Evolutionary conservation across 2,888 invertebrate species (phyloP).

Genomic region (Philhelius pedissequus): DNA sequence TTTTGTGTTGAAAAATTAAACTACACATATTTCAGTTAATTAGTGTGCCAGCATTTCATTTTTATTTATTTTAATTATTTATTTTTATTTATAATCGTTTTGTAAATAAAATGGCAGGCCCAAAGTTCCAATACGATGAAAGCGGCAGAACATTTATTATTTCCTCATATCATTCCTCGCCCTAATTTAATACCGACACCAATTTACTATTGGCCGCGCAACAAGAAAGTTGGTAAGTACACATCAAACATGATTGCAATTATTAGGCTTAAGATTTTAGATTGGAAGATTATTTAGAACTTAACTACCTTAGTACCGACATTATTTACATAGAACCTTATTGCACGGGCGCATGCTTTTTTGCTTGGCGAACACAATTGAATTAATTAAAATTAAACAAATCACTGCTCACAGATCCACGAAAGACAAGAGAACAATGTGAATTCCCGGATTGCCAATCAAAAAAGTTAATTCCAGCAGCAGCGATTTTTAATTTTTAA

Average conservation of each 20-base stretch:
- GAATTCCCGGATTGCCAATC: conserved; percentile 92
- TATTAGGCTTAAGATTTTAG: background rate
- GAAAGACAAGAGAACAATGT: conserved; percentile 88
- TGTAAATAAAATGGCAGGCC: conserved; percentile 90
- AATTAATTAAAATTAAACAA: conserved; percentile 1
- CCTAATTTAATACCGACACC: conserved; percentile 96
- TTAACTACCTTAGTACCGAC: no score
- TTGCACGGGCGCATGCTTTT: conserved; percentile 1
- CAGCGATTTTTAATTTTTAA: conserved; percentile 81
- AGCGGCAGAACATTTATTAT: conserved; percentile 99
- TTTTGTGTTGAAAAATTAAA: no score
- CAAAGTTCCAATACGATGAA: conserved; percentile 99
- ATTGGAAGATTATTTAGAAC: background rate
- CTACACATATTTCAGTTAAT: background rate
- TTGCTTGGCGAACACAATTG: conserved; percentile 4
- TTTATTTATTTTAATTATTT: conserved; percentile 15
- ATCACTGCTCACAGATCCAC: conserved; percentile 82
- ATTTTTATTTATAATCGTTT: conserved; percentile 46
- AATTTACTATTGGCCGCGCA: conserved; percentile 98
- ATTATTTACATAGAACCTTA: background rate
- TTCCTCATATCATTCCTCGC: conserved; percentile 98
- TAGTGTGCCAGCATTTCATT: conserved; percentile 18
- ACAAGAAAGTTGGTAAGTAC: conserved; percentile 90
- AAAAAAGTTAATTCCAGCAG: conserved; percentile 90
- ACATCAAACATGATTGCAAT: background rate